Percentiles rank a stretch among this genome's conserved stretches.
Conservation (phyloP, 2,888 invertebrate genomes). For the Acanthosoma haemorrhoidale region DNA sequence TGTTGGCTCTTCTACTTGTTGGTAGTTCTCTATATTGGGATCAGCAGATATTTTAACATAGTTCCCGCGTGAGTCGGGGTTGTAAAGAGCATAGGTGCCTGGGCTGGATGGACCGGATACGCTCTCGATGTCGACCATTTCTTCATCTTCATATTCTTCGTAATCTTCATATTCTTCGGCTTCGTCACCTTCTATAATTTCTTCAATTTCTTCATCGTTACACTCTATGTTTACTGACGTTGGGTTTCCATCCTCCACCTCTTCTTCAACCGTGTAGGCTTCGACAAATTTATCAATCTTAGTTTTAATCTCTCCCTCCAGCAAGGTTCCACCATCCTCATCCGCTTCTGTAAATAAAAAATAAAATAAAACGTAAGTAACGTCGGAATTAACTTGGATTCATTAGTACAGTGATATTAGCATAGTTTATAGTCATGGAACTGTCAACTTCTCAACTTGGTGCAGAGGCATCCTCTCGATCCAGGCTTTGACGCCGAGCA, state of each 20-base stretch:
- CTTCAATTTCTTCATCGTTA: neutral
- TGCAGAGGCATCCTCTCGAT: no score
- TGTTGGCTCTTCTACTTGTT: no score
- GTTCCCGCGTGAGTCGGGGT: no score
- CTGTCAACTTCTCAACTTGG: no score
- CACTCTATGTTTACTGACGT: no score
- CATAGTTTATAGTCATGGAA: no score
- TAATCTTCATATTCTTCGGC: neutral
- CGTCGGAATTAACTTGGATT: neutral
- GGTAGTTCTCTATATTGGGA: no score
- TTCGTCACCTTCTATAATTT: neutral
- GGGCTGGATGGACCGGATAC: neutral
- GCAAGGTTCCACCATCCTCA: conserved; percentile 32
- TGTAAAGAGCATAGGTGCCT: no score
- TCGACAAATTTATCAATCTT: conserved; percentile 1
- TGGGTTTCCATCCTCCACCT: neutral
- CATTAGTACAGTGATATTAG: neutral
- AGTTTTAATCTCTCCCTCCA: conserved; percentile 20
- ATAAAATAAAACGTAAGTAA: conserved; percentile 41
- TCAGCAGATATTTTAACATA: no score
- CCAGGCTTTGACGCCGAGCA: no score
- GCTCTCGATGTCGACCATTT: neutral
- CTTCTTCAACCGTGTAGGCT: neutral
- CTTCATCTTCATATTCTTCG: neutral
- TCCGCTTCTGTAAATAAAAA: conserved; percentile 49